These are phyloP conservation scores for Manduca sexta DNA, from an alignment of 1,140 invertebrate species.

Conservation along the genomic window DNA sequence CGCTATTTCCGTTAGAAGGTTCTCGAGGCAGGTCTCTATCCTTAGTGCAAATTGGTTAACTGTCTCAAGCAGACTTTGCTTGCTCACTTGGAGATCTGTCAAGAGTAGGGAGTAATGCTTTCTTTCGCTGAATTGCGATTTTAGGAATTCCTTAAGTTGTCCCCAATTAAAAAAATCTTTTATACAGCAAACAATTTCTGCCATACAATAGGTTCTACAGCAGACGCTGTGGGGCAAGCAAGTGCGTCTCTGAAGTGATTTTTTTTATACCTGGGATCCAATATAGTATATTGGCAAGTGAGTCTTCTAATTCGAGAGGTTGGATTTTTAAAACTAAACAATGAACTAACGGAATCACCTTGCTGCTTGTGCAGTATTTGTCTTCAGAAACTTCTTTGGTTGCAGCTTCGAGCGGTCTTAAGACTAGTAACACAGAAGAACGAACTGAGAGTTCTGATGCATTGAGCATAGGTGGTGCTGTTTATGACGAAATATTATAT, in stretches of 20 bases:
- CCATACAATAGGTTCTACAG: too few relatives aligned
- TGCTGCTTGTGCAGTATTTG: slow-evolving; percentile 56
- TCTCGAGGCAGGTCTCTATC: too few relatives aligned
- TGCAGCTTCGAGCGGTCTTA: slow-evolving; percentile 45
- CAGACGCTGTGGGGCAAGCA: background rate
- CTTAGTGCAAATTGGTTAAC: too few relatives aligned
- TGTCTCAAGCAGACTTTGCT: too few relatives aligned
- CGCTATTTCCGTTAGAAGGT: too few relatives aligned
- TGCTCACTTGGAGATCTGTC: too few relatives aligned
- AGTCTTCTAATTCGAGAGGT: slow-evolving; percentile 8
- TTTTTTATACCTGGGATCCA: slow-evolving; percentile 20
- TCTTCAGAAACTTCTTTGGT: slow-evolving; percentile 58
- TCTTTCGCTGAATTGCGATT: too few relatives aligned
- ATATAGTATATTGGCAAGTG: slow-evolving; percentile 14
- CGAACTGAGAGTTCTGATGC: slow-evolving; percentile 35
- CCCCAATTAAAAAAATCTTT: too few relatives aligned
- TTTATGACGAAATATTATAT: too few relatives aligned
- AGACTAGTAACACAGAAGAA: slow-evolving; percentile 28
- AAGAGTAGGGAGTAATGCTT: too few relatives aligned
- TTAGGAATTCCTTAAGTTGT: too few relatives aligned
- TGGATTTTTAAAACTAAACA: slow-evolving; percentile 37
- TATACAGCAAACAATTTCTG: too few relatives aligned
- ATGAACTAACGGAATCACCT: slow-evolving; percentile 52
- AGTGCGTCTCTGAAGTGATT: background rate
- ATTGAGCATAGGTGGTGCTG: slow-evolving; percentile 35